Percentiles rank a stretch among this genome's conserved stretches.
Conservation (phyloP, 2,113 vertebrate species). For the Helogale parvula region DNA sequence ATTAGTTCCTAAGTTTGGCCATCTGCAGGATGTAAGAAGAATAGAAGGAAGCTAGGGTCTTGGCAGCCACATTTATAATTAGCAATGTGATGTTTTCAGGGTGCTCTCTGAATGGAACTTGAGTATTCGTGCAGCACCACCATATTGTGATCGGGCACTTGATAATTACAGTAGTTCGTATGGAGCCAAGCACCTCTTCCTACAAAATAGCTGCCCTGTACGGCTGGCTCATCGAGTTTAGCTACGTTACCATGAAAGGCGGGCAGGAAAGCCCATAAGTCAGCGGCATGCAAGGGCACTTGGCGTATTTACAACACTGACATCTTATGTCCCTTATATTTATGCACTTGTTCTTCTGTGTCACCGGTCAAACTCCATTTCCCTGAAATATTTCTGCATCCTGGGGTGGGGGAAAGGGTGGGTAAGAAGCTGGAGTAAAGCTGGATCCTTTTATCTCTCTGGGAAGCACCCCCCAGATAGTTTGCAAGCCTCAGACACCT, state of each 20-base stretch:
- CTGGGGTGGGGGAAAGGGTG: rapidly evolving
- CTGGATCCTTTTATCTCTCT: neutral
- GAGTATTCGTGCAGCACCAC: slow-evolving; percentile 70
- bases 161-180: slow-evolving; percentile 71
- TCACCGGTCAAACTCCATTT: neutral
- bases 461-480: neutral
- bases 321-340: neutral
- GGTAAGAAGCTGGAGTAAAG: neutral
- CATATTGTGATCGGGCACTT: slow-evolving; percentile 63
- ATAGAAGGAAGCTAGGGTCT: slow-evolving; percentile 83
- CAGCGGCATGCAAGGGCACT: neutral
- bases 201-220: slow-evolving; percentile 47
- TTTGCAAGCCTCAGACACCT: neutral
- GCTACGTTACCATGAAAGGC: rapidly evolving
- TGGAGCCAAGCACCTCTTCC: slow-evolving; percentile 72
- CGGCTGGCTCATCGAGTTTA: neutral
- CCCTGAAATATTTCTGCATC: neutral
- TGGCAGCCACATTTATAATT: slow-evolving; percentile 85
- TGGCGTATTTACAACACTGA: neutral
- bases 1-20: slow-evolving; percentile 82
- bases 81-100: slow-evolving; percentile 81
- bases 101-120: slow-evolving; percentile 74
- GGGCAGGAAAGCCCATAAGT: neutral
- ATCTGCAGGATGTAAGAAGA: slow-evolving; percentile 88
- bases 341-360: neutral